These are phyloP conservation scores for Acleris laterana DNA, from an alignment of 2,888 invertebrate genomes.

Conservation along the genomic window DNA sequence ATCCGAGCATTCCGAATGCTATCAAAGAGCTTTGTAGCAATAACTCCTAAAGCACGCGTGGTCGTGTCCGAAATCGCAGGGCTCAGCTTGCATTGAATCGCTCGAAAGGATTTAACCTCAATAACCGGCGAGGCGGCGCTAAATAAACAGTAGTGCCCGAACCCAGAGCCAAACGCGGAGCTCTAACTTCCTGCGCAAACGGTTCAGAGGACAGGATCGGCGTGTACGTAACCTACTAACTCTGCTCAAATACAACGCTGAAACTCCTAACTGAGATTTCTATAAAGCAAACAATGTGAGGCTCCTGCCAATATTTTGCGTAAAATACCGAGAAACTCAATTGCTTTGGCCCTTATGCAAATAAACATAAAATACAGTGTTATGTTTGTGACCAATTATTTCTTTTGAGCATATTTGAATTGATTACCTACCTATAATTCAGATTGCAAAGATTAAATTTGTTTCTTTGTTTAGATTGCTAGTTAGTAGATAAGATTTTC, in stretches of 20 bases:
- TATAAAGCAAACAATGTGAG: constrained; percentile 4
- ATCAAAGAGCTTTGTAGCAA: constrained; percentile 5
- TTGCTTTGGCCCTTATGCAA: background rate
- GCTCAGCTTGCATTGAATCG: constrained; percentile 13
- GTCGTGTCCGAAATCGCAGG: constrained; percentile 14
- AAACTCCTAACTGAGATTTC: constrained; percentile 4
- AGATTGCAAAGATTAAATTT: background rate
- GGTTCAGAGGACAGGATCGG: constrained; percentile 5
- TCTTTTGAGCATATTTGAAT: background rate
- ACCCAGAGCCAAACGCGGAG: background rate
- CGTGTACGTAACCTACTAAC: constrained; percentile 13
- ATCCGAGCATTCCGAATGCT: background rate
- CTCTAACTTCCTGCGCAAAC: constrained; percentile 19
- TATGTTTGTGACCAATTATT: background rate
- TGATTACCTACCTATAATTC: background rate
- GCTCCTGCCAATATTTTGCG: constrained; percentile 9
- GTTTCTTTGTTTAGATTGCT: background rate
- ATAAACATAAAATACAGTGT: background rate
- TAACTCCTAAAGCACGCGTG: background rate
- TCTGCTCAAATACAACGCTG: constrained; percentile 13
- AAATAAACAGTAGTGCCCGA: constrained; percentile 24
- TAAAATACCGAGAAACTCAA: background rate
- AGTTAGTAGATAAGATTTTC: too few species aligned
- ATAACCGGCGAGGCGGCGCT: constrained; percentile 12
- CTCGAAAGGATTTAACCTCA: constrained; percentile 22